These are phyloP conservation scores for Lathronympha strigana DNA, from an alignment of 2,888 invertebrate species.

Conservation along the genomic window DNA sequence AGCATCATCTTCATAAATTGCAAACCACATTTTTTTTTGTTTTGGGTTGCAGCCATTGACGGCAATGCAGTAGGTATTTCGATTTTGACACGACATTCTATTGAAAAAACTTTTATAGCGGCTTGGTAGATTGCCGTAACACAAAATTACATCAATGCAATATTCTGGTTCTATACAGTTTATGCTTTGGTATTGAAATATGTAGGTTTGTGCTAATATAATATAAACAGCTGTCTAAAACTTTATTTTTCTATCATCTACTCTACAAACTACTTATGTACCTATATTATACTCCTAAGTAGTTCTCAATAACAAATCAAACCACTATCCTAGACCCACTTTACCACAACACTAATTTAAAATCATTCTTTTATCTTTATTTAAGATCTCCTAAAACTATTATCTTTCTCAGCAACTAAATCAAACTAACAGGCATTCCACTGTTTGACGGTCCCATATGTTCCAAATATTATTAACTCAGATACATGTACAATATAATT, in stretches of 20 bases:
- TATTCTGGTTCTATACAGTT: no score
- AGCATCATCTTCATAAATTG: conserved; percentile 2
- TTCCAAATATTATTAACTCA: conserved; percentile 17
- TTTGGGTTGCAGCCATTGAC: no score
- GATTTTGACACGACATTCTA: no score
- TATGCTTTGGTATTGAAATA: no score
- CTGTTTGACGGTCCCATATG: conserved; percentile 25
- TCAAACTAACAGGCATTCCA: conserved; percentile 20
- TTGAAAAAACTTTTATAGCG: no score
- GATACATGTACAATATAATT: conserved; percentile 55
- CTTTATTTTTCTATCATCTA: background rate
- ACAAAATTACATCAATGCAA: no score
- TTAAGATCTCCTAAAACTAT: conserved; percentile 2
- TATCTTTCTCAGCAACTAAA: background rate
- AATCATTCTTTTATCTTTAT: conserved; percentile 4
- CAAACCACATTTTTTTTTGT: background rate
- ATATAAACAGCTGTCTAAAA: no score
- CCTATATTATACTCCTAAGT: no score
- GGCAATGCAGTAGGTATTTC: no score
- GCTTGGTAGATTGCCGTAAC: no score
- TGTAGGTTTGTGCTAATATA: no score
- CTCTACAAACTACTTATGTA: no score
- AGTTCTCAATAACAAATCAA: background rate
- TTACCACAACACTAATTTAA: background rate
- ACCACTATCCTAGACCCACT: background rate